Evolutionary conservation across 2,113 vertebrate genomes (phyloP), one percentile per base, ranked within the genome.

Genomic region (Centropus bengalensis): DNA sequence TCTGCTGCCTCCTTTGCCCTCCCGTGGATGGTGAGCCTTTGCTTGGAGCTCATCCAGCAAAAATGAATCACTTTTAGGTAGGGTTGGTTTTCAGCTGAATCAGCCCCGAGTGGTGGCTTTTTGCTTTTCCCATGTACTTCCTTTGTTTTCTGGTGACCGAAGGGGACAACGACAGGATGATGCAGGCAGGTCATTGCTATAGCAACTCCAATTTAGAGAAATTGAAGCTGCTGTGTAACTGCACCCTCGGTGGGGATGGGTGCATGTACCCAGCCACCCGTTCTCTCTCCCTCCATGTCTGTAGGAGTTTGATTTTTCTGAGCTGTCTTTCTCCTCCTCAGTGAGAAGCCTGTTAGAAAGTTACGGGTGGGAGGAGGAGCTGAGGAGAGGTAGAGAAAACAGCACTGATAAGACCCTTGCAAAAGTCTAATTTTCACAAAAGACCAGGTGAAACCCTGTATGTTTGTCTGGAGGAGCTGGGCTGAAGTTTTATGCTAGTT

Each of bases 221-320:
- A 45, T 14, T 33, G 64, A 77, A 81, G 83, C 80, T 32, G 64
- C 90, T 30, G 67, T 33, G 59, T 80, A 69, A 82, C 75, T 58
- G 55, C 52, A 95, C 42, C 59, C 75, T 88, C 30, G 0, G 26
- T 4, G 55, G 59, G 88, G 51, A 80, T 26, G 88, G 67, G 71
- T 80, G 51, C 68, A 7, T 6, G 1, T 23, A 82, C 54, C 49
- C 62, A 91, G 32, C 30, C 69, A 62, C 51, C 38, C n/a, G 2
- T 67, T 62, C 68, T 81, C 42, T 55, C 38, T 42, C 79, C 55
- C 51, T 33, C 32, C 8, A 12, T 10, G 0, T 52, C 88, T 93
- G 88, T 84, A 94, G 94, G 94, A 95, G 83, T 92, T 75, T 30
- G 82, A 78, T 89, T 88, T 88, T 87, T 93, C 91, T 83, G 91